Base-by-base conservation (phyloP, 2,113 vertebrate genomes). In the Cynocephalus volans region DNA sequence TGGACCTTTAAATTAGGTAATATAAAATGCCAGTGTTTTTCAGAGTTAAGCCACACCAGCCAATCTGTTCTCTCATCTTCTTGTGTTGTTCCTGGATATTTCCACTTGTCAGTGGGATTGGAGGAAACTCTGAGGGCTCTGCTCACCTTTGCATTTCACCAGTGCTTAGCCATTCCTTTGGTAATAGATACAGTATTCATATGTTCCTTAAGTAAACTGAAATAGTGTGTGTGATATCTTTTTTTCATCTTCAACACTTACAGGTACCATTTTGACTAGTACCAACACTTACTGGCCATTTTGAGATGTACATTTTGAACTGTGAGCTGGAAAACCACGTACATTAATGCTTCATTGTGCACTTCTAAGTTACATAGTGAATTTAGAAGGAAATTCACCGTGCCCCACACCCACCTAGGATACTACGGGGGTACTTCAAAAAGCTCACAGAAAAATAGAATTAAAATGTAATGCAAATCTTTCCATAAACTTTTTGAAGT, bases 301-400 rank as follows among this genome's bases (percentile, higher is more conserved):
- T 75, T 54, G 84, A 93, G 48, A 60, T 23, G 0, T 36, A 36
- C 18, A 41, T 26, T 90, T 94, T 79, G 52, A 95, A 84, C 69
- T 36, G 5, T 62, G 52, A 88, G 1, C 72, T 54, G 36, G 21
- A 85, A 69, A 84, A 84, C 13, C 64, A 0, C 58, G 9, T 36
- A 17, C 3, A 5, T 60, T 7, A 31, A 69, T 96, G n/a, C 5
- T 70, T 83, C 26, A 14, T 64, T 89, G 56, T 88, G 11, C 6
- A 79, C 45, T 76, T 84, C 60, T 54, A 60, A 81, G 7, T 87
- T 79, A 8, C 2, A 8, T 31, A 33, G 31, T 73, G 50, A 91
- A 76, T 52, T 69, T 64, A 58, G 70, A 65, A 60, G 50, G 17
- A 81, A 45, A 33, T 13, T 75, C 21, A 31, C 17, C 9, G 1